phyloP scores from a whole-genome alignment of 2,113 vertebrate species.

The Diphyllodes magnificus region DNA sequence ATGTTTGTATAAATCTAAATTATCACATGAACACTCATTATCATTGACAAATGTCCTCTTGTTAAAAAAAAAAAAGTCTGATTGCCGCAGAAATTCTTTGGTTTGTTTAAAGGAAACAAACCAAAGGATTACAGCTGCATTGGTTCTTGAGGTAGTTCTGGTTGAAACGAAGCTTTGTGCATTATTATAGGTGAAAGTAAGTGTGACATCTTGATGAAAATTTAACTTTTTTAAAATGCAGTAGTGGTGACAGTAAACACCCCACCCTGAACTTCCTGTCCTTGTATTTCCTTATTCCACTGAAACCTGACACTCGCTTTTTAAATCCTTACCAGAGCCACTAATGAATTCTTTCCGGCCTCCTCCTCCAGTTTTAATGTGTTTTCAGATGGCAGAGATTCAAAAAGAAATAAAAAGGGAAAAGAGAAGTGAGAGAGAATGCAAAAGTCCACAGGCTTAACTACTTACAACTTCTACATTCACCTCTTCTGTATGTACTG shows the following conservation, averaged over 20 bases:
- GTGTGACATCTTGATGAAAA: neutral
- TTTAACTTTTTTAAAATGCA: neutral
- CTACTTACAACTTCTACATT: neutral
- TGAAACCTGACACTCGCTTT: neutral
- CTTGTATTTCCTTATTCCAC: neutral
- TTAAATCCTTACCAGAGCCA: neutral
- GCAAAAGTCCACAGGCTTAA: neutral
- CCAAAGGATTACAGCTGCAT: neutral
- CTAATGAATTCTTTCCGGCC: neutral
- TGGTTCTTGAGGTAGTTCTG: neutral
- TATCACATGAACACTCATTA: neutral
- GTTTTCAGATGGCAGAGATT: neutral
- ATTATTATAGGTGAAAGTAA: neutral
- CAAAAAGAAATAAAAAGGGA: neutral
- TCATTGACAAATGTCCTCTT: neutral
- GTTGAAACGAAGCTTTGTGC: neutral
- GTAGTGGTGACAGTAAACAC: neutral
- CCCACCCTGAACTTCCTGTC: neutral
- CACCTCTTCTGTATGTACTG: neutral
- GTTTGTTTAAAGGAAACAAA: neutral
- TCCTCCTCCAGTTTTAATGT: neutral
- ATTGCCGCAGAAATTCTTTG: neutral
- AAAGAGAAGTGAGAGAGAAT: neutral
- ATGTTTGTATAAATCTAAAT: slow-evolving; percentile 3
- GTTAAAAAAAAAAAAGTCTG: neutral